Evolutionary conservation across 2,888 invertebrate genomes (phyloP), one percentile per base, ranked within the genome.

Genomic region (Conomelus anceps): DNA sequence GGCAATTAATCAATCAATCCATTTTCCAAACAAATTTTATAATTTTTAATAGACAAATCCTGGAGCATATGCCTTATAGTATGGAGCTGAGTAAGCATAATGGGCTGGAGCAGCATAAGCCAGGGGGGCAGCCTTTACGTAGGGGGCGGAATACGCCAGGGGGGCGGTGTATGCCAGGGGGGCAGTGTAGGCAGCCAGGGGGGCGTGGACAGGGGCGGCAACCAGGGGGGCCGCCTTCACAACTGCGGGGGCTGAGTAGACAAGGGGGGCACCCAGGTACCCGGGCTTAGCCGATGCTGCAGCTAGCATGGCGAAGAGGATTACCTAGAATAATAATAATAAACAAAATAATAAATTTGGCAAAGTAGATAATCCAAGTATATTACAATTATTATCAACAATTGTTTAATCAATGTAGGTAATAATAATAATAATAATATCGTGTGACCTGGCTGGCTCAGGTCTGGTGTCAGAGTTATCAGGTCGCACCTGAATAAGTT

Each of bases 31-130:
- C n/a, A n/a, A n/a, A n/a, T n/a, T n/a, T n/a, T n/a, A n/a, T n/a
- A n/a, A n/a, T 63, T n/a, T n/a, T n/a, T 86, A 86, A 23, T 86
- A 86, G 13, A 23, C 23, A 24, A 26, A 86, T 22, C 26, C 86
- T 17, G 86, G 86, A n/a, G 86, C 86, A 7, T 86, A 86, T 13
- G 85, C 85, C 24, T 86, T 86, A 20, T 26, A 86, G 86, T 86
- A 86, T 0, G 86, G 86, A 3, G 86, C 24, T 85, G 85, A 22
- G 86, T 86, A 86, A 22, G 86, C 86, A 22, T 24, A 86, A 86
- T 86, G 86, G 7, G 86, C 86, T 7, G 86, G 86, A 3, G 86
- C 86, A 13, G 86, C 29, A 22, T 86, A 86, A 1, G 86, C 86
- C 24, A 86, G 11, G 11, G 86, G 86, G 17, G 86, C 86, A 20